Evolutionary conservation across 2,113 vertebrate species (phyloP).

Genomic region (Percina caprodes): DNA sequence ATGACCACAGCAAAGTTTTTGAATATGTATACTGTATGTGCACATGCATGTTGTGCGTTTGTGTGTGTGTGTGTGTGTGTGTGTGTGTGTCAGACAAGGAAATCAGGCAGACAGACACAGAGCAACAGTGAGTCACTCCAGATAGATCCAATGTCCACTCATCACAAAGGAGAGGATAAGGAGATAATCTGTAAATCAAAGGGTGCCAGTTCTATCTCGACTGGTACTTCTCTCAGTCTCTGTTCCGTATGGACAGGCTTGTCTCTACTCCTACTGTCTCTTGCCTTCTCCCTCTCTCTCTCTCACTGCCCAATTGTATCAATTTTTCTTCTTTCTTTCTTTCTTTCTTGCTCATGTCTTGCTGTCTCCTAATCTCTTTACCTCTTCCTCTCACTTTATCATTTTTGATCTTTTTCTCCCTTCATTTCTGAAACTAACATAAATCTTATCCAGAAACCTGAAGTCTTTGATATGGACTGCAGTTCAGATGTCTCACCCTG

Average conservation of each 20-base stretch:
- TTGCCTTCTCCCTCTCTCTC: not conserved
- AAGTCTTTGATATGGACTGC: not conserved
- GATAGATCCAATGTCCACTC: slow-evolving; percentile 81
- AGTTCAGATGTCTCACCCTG: not conserved
- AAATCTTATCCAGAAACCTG: not conserved
- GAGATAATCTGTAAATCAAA: slow-evolving; percentile 80
- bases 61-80: slow-evolving; percentile 19
- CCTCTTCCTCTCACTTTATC: not conserved
- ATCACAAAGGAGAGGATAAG: slow-evolving; percentile 79
- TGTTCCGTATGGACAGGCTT: slow-evolving; percentile 36
- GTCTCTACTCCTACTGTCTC: not conserved
- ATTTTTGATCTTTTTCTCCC: not conserved
- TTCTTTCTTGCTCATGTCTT: not conserved
- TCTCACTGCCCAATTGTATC: not conserved
- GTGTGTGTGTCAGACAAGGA: slow-evolving; percentile 39
- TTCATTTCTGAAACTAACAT: not conserved
- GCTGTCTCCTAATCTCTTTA: not conserved
- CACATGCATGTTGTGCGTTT: not conserved
- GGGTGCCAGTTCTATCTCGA: slow-evolving; percentile 54
- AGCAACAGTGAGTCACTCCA: slow-evolving; percentile 73
- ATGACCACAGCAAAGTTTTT: not conserved
- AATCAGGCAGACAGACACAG: slow-evolving; percentile 38
- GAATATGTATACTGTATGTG: not conserved
- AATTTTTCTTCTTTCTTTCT: not conserved
- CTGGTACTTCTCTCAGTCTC: slow-evolving; percentile 54